These are phyloP conservation scores for Mnemiopsis leidyi DNA, from an alignment of 37 sponge, comb jelly and placozoan genomes.

Conservation along the genomic window DNA sequence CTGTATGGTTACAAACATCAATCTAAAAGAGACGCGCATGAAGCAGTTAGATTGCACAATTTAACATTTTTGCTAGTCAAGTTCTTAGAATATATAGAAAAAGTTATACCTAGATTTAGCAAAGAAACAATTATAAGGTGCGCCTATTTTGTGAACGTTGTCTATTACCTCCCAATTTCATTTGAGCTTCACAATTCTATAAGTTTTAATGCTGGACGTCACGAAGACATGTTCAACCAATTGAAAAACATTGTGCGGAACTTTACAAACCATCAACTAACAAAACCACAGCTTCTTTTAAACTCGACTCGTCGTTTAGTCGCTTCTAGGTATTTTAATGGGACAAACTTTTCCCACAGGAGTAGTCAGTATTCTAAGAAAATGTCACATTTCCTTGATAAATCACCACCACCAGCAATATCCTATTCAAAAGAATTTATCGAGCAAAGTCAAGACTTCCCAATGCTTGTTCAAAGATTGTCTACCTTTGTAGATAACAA, in stretches of 20 bases:
- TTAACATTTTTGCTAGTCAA: background rate
- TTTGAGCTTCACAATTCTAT: constrained; percentile 33
- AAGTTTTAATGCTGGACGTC: background rate
- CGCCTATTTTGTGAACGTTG: background rate
- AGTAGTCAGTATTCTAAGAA: background rate
- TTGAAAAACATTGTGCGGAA: background rate
- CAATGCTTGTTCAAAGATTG: background rate
- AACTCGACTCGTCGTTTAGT: background rate
- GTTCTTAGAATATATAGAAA: background rate
- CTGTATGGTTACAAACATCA: background rate
- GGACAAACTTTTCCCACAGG: background rate
- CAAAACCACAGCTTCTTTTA: constrained; percentile 8
- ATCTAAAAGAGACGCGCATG: background rate
- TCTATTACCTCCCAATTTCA: background rate
- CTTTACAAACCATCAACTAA: constrained; percentile 6
- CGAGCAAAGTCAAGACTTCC: background rate
- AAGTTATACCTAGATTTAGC: background rate
- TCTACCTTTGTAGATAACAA: background rate
- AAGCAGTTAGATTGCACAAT: background rate
- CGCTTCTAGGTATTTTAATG: background rate
- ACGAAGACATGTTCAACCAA: background rate
- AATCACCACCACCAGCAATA: background rate
- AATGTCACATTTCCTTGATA: background rate
- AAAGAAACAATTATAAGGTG: background rate
- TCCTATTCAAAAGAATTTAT: background rate